Conservation (phyloP, 2,888 invertebrate species). For the Acleris sparsana region DNA sequence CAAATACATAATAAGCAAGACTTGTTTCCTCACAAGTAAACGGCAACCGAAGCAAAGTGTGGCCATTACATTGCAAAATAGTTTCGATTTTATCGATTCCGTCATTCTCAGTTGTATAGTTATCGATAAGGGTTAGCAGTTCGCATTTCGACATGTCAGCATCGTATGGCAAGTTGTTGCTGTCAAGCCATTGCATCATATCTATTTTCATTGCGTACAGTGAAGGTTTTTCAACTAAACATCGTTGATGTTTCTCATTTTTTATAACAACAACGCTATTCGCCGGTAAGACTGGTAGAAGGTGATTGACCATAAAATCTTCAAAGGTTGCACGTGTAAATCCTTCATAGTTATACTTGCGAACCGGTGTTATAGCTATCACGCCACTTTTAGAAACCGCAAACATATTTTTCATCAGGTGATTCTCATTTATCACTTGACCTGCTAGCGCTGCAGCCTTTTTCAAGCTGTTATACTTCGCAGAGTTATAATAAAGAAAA, state of each 20-base stretch:
- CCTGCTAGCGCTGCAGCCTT: slow-evolving; percentile 5
- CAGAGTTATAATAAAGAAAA: slow-evolving; percentile 33
- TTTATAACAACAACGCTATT: slow-evolving; percentile 46
- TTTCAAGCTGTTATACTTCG: not conserved
- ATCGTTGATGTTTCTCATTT: slow-evolving; percentile 40
- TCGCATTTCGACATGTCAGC: slow-evolving; percentile 44
- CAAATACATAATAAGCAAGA: slow-evolving; percentile 30
- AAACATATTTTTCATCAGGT: slow-evolving; percentile 39
- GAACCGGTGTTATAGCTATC: slow-evolving; percentile 28
- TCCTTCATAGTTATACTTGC: not conserved
- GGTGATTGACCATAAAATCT: slow-evolving; percentile 41
- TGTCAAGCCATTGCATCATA: slow-evolving; percentile 49
- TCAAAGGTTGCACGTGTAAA: slow-evolving; percentile 40
- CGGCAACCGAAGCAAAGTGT: slow-evolving; percentile 47
- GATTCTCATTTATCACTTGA: not conserved
- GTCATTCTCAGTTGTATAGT: slow-evolving; percentile 41
- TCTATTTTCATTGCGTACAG: slow-evolving; percentile 42
- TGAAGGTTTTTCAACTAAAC: slow-evolving; percentile 34
- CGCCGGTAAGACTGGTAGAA: slow-evolving; percentile 38
- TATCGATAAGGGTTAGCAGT: slow-evolving; percentile 48
- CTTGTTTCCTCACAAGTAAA: slow-evolving; percentile 42
- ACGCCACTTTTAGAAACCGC: slow-evolving; percentile 42
- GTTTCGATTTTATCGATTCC: slow-evolving; percentile 41
- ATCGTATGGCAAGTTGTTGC: slow-evolving; percentile 44
- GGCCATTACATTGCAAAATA: slow-evolving; percentile 42